These are phyloP conservation scores for Xenops minutus DNA, from an alignment of 2,797 vertebrate species.

Conservation along the genomic window DNA sequence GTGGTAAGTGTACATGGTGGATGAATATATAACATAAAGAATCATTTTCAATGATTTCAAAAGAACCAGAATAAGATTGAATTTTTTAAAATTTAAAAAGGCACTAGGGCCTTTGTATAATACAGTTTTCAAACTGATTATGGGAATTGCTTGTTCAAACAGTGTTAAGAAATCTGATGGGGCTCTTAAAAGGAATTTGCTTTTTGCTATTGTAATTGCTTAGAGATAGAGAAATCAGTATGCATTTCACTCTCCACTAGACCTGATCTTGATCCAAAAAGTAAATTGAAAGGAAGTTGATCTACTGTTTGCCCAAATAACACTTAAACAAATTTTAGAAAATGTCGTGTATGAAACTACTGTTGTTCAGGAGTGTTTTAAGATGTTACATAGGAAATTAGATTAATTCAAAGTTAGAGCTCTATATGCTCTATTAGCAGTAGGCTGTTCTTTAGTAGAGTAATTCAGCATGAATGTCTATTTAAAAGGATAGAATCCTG, in stretches of 20 bases:
- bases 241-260: conserved; percentile 9
- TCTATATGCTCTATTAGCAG: neutral
- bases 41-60: neutral
- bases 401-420: neutral
- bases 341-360: neutral
- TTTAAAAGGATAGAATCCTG: neutral
- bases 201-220: conserved; percentile 26
- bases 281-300: conserved; percentile 38
- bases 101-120: neutral
- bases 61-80: neutral
- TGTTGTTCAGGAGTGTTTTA: neutral
- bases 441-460: neutral
- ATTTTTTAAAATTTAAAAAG: neutral
- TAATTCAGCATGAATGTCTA: neutral
- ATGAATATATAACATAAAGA: neutral
- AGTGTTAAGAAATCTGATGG: conserved; percentile 32
- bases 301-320: conserved; percentile 22
- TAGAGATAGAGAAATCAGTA: conserved; percentile 15
- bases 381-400: neutral
- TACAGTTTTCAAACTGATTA: neutral
- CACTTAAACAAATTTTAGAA: conserved; percentile 14
- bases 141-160: conserved; percentile 23
- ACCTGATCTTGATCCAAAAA: conserved; percentile 14
- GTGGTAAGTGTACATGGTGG: neutral
- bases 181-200: conserved; percentile 34